A percentile compares a stretch with the other conserved stretches of the same genome.
phyloP scores from a whole-genome alignment of 2,113 vertebrate species.

The Prunella himalayana region DNA sequence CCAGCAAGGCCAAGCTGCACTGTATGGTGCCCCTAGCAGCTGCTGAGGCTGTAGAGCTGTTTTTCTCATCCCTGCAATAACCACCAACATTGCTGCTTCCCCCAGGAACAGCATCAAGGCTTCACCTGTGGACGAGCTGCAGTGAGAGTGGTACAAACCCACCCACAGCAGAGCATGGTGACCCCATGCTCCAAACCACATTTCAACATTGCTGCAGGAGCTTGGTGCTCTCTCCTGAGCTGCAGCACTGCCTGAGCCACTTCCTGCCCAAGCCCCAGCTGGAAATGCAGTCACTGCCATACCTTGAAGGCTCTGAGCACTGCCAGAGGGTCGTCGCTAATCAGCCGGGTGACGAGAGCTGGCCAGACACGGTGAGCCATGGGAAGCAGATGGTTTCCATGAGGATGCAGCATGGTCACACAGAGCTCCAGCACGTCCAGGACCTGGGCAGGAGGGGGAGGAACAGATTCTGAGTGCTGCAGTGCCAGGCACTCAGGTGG shows the following conservation, averaged over 20 bases:
- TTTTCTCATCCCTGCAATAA: background rate
- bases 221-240: background rate
- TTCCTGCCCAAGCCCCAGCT: background rate
- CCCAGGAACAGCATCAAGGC: background rate
- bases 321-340: conserved; percentile 82
- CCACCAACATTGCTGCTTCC: background rate
- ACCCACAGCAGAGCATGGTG: background rate
- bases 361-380: conserved; percentile 91
- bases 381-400: conserved; percentile 84
- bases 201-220: background rate
- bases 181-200: background rate
- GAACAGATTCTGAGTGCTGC: background rate
- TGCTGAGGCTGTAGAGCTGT: background rate
- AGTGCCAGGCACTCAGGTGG: background rate
- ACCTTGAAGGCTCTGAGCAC: conserved; percentile 92
- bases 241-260: background rate
- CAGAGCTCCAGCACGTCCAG: conserved; percentile 87
- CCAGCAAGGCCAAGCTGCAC: background rate
- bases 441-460: conserved; percentile 68
- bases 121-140: background rate
- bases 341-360: conserved; percentile 83
- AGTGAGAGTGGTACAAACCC: background rate
- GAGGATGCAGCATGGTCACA: conserved; percentile 76
- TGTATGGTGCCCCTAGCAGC: background rate
- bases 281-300: background rate